Percentiles rank a stretch among this genome's conserved stretches.
Conservation (phyloP, 1,140 invertebrate genomes). For the Eupristina koningsbergeri region DNA sequence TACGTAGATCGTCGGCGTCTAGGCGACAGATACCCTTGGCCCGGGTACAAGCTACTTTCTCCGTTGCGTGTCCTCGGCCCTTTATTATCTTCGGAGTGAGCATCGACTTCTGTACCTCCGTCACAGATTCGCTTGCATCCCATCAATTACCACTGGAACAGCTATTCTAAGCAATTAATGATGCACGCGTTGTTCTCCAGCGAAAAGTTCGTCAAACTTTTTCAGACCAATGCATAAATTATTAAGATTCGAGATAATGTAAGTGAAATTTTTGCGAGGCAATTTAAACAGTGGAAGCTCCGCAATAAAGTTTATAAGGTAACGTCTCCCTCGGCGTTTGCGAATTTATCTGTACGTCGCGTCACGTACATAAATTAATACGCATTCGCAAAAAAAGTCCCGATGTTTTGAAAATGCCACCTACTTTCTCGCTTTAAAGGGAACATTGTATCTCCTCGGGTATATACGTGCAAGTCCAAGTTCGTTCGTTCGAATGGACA, state of each 20-base stretch:
- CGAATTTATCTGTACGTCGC: not conserved
- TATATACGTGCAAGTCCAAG: not conserved
- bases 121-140: not conserved
- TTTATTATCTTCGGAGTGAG: not conserved
- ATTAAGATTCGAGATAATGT: not conserved
- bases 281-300: not conserved
- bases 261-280: not conserved
- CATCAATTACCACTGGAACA: not conserved
- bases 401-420: not conserved
- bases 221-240: not conserved
- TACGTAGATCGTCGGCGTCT: not conserved
- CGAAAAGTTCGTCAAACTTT: no score
- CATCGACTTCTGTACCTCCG: not conserved
- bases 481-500: not conserved
- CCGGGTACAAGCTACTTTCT: not conserved
- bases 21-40: not conserved
- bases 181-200: not conserved
- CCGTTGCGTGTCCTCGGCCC: not conserved
- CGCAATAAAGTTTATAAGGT: not conserved
- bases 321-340: not conserved
- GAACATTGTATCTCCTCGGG: not conserved
- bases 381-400: not conserved
- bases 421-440: not conserved
- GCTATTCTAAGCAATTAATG: not conserved
- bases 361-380: not conserved